These are phyloP conservation scores for Urocitellus parryii DNA, from an alignment of 2,113 vertebrate species.

Conservation along the genomic window DNA sequence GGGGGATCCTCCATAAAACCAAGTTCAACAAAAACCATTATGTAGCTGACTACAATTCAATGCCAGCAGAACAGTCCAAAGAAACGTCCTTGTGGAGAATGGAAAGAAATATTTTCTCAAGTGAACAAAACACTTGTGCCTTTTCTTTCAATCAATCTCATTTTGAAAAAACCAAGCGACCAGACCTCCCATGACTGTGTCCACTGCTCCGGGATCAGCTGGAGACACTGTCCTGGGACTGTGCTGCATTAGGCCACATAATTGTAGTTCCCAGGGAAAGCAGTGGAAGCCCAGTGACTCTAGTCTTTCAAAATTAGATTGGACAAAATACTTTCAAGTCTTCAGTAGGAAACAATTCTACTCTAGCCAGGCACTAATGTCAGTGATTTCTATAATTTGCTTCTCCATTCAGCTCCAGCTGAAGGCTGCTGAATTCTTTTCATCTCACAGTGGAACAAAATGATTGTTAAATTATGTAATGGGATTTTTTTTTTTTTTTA, in stretches of 20 bases:
- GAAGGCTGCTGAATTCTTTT: constrained; percentile 72
- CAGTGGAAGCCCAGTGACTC: constrained; percentile 40
- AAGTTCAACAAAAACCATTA: neutral
- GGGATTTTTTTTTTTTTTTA: constrained; percentile 17
- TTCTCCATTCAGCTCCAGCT: constrained; percentile 68
- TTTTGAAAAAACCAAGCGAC: constrained; percentile 61
- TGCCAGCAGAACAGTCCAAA: neutral
- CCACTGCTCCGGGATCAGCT: neutral
- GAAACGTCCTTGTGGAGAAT: neutral
- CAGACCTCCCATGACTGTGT: neutral
- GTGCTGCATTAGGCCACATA: neutral
- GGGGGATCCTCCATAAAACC: neutral
- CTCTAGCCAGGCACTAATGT: constrained; percentile 73
- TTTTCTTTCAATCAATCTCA: constrained; percentile 33
- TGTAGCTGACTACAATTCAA: neutral
- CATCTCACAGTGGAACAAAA: constrained; percentile 73
- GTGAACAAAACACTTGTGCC: constrained; percentile 10
- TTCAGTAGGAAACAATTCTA: constrained; percentile 59
- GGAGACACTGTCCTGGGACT: neutral
- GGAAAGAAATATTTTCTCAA: constrained; percentile 38
- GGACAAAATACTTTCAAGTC: constrained; percentile 72
- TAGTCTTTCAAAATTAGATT: constrained; percentile 62
- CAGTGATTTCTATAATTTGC: constrained; percentile 77
- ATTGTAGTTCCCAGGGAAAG: constrained; percentile 43
- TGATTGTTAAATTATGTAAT: constrained; percentile 73